Percentiles rank a stretch among this genome's conserved stretches.
Conservation (phyloP, 1,140 invertebrate genomes). For the Dufourea novaeangliae region DNA sequence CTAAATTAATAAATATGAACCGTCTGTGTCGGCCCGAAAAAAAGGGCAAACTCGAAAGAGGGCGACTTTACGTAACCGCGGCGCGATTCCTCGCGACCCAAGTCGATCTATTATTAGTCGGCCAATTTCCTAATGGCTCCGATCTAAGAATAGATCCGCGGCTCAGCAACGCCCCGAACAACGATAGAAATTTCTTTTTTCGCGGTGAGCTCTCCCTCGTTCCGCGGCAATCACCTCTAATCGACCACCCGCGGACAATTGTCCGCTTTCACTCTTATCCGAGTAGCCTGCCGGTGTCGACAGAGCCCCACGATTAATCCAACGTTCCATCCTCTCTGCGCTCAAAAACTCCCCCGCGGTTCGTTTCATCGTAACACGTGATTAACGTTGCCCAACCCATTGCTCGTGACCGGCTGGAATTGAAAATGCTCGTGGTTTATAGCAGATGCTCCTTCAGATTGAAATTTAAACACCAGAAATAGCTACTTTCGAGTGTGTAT, state of each 20-base stretch:
- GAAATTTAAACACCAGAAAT: not conserved
- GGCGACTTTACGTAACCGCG: conserved; percentile 44
- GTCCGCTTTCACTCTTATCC: conserved; percentile 52
- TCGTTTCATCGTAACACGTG: not conserved
- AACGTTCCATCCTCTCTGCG: not conserved
- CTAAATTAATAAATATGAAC: conserved; percentile 27
- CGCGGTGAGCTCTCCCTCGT: not conserved
- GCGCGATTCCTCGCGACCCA: conserved; percentile 22
- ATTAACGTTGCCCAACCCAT: conserved; percentile 19
- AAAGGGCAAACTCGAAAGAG: not conserved
- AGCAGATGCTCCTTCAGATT: not conserved
- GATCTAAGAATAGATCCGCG: conserved; percentile 54
- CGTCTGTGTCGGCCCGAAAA: not conserved
- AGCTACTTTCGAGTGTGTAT: not conserved
- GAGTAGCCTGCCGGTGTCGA: conserved; percentile 4
- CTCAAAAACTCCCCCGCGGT: not conserved
- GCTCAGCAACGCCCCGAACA: conserved; percentile 5
- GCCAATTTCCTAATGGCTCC: conserved; percentile 65
- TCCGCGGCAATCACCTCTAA: conserved; percentile 45
- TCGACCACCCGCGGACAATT: conserved; percentile 43
- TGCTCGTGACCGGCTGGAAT: not conserved
- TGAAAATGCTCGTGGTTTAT: not conserved
- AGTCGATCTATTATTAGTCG: conserved; percentile 62
- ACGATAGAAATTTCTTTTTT: conserved; percentile 41
- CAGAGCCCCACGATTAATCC: conserved; percentile 6